A percentile compares a stretch with the other conserved stretches of the same genome.
phyloP scores from a whole-genome alignment of 2,113 vertebrate genomes.

The Thunnus thynnus region DNA sequence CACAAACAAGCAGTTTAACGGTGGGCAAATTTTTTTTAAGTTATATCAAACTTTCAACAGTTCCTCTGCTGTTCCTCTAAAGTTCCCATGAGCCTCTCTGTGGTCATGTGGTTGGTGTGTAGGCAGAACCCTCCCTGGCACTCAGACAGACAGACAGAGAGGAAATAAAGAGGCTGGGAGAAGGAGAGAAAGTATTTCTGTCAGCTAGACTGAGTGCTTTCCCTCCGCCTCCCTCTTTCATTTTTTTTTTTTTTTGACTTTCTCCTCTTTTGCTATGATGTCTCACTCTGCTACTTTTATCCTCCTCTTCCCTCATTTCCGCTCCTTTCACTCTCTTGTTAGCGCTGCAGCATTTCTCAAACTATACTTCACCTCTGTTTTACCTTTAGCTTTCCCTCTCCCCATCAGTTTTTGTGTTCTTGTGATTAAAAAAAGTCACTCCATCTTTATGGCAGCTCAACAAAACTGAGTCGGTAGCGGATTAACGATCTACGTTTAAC shows the following conservation, averaged over 20 bases:
- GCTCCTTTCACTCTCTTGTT: background rate
- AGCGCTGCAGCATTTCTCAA: background rate
- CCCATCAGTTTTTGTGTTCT: background rate
- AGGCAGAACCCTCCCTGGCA: constrained; percentile 67
- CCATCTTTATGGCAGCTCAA: background rate
- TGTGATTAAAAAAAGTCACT: background rate
- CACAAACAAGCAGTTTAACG: constrained; percentile 9
- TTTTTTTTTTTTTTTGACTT: background rate
- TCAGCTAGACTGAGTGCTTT: constrained; percentile 1
- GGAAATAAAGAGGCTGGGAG: background rate
- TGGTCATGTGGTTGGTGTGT: constrained; percentile 72
- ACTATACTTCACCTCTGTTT: constrained; percentile 3
- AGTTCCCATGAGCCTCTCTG: constrained; percentile 64
- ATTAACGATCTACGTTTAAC: constrained; percentile 1
- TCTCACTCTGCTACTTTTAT: background rate
- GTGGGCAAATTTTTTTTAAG: background rate
- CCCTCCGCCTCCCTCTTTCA: background rate
- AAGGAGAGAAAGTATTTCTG: no score
- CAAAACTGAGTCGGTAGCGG: background rate
- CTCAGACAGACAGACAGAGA: constrained; percentile 6
- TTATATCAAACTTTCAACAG: background rate
- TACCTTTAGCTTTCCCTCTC: background rate
- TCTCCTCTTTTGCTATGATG: background rate
- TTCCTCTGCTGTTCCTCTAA: constrained; percentile 26
- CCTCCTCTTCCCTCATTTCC: background rate